Base-by-base conservation (phyloP, 2,113 vertebrate species). In the Sceloporus undulatus region DNA sequence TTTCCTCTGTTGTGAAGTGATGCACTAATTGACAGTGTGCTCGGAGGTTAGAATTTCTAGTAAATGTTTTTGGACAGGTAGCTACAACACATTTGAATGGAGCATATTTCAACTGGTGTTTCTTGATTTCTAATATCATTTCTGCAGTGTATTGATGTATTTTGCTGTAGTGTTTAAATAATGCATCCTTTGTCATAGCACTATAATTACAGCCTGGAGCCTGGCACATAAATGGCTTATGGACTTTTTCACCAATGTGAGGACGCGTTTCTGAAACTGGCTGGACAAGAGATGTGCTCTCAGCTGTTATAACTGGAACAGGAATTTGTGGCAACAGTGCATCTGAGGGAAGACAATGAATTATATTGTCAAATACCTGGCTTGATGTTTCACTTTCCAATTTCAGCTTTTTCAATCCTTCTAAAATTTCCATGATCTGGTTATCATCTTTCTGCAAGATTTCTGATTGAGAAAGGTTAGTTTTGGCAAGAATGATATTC, bases 41-140 rank as follows among this genome's bases (percentile, higher is more conserved):
- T 85, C 98, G 97, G 75, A 99, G 98, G 93, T 99, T 99, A 38
- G 99, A 99, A 95, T 99, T 99, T 74, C 98, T 98, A 11, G 99
- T 99, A 93, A 99, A 99, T 1, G 98, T 97, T 96, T 99, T 99
- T 54, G 94, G 96, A 93, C 99, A 99, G 80, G 97, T 97, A 88
- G 98, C 94, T 79, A 98, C 97, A 79, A 97, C 97, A 94, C 99
- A 99, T 92, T 97, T 98, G 94, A 99, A 99, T 0, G 98, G 98
- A 73, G 99, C 98, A 89, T 98, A 98, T 79, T 98, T 98, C 76
- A 98, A 96, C 2, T 98, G 98, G 88, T 97, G 97, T 84, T 98
- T 99, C 94, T 98, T 99, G 79, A 98, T 97, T 90, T 96, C 97
- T 84, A 97, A 96, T 52, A 99, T 97, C 98, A 98, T 98, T 70